phyloP scores from a whole-genome alignment of 2,797 vertebrate genomes.

The Danio albolineatus region DNA sequence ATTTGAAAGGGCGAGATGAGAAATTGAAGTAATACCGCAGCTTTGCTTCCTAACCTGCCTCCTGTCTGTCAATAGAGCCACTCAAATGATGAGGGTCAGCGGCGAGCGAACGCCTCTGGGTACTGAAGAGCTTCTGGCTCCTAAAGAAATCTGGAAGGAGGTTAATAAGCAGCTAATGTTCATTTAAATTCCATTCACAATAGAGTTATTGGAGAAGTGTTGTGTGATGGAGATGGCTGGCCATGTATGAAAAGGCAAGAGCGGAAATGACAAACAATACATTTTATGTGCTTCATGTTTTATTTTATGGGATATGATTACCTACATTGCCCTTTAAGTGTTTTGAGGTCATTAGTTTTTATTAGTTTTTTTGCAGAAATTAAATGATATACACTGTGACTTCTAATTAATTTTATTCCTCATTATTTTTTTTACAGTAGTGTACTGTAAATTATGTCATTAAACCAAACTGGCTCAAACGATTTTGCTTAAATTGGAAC shows the following conservation, averaged over 20 bases:
- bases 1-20: slow-evolving; percentile 78
- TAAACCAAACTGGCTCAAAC: not conserved
- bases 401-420: no score
- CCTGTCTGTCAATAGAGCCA: slow-evolving; percentile 69
- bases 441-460: not conserved
- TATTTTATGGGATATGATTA: no score
- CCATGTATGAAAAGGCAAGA: not conserved
- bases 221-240: not conserved
- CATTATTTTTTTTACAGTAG: not conserved
- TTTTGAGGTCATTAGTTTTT: no score
- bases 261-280: no score
- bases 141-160: slow-evolving; percentile 27
- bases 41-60: slow-evolving; percentile 68
- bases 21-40: slow-evolving; percentile 76
- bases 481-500: not conserved
- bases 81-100: slow-evolving; percentile 69
- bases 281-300: no score
- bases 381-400: no score
- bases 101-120: slow-evolving; percentile 56
- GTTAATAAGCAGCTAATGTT: slow-evolving; percentile 9
- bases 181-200: not conserved
- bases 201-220: not conserved
- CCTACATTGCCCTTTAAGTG: no score
- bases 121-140: slow-evolving; percentile 44
- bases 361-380: no score